These are phyloP conservation scores for Diarsia dahlii DNA, from an alignment of 2,888 invertebrate genomes.

Conservation along the genomic window DNA sequence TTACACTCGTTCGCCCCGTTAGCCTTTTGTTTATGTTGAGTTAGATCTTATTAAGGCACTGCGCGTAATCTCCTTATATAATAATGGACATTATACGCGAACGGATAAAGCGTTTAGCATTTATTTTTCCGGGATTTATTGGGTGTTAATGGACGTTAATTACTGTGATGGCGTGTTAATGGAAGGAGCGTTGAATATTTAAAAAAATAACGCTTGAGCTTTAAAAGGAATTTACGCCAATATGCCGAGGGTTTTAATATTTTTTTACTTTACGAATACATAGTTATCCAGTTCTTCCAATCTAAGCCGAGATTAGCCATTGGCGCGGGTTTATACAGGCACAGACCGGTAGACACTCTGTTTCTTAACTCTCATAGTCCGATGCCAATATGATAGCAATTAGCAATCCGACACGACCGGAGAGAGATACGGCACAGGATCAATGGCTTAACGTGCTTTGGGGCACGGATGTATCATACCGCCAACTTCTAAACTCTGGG, in stretches of 20 bases:
- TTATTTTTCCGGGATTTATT: conserved; percentile 54
- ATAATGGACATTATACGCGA: conserved; percentile 37
- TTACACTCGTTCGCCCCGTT: conserved; percentile 51
- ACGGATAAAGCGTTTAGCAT: conserved; percentile 30
- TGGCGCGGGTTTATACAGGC: no score
- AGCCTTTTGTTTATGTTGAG: conserved; percentile 64
- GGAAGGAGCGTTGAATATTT: conserved; percentile 27
- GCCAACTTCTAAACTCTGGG: no score
- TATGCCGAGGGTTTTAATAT: background rate
- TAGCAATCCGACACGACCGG: no score
- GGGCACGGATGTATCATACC: no score
- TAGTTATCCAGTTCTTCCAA: no score
- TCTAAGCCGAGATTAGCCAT: no score
- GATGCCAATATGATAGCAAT: no score
- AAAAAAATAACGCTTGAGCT: conserved; percentile 23
- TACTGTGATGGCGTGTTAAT: conserved; percentile 47
- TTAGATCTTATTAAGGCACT: conserved; percentile 61
- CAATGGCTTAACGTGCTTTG: no score
- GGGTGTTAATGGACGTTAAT: conserved; percentile 52
- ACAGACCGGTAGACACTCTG: no score
- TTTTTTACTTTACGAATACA: conserved; percentile 15
- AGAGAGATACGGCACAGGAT: no score
- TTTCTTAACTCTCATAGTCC: no score
- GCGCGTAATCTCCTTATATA: conserved; percentile 39
- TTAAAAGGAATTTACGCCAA: background rate